These are phyloP conservation scores for Margarornis squamiger DNA, from an alignment of 2,797 vertebrate species.

Conservation along the genomic window DNA sequence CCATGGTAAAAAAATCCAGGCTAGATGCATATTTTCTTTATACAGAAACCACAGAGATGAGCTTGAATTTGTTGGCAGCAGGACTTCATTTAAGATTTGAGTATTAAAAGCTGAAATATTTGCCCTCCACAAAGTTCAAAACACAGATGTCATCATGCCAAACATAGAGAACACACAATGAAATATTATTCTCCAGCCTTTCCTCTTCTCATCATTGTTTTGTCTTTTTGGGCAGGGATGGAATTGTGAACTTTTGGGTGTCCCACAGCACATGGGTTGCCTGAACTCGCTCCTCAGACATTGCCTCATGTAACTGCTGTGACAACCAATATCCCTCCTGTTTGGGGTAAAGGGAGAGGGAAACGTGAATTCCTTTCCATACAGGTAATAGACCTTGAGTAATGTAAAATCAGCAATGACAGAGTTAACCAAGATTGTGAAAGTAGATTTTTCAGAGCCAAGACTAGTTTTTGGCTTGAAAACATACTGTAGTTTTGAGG, in stretches of 20 bases:
- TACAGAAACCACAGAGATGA: background rate
- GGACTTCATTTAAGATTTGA: background rate
- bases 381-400: background rate
- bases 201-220: background rate
- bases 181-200: background rate
- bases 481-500: slow-evolving; percentile 7
- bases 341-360: background rate
- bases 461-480: slow-evolving; percentile 7
- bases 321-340: fast-evolving
- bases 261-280: background rate
- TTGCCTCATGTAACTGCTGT: fast-evolving
- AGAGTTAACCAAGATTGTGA: slow-evolving; percentile 7
- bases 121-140: background rate
- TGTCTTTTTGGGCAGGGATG: background rate
- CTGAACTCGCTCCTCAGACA: background rate
- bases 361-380: background rate
- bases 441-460: slow-evolving; percentile 4
- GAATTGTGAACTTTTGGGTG: background rate
- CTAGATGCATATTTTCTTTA: background rate
- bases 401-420: background rate
- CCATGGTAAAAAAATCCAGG: background rate
- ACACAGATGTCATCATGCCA: background rate
- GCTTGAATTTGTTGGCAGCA: background rate
- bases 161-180: background rate
- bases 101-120: background rate